Evolutionary conservation across 2,797 vertebrate species (phyloP), one percentile per base, ranked within the genome.

Genomic region (Dipus sagitta): DNA sequence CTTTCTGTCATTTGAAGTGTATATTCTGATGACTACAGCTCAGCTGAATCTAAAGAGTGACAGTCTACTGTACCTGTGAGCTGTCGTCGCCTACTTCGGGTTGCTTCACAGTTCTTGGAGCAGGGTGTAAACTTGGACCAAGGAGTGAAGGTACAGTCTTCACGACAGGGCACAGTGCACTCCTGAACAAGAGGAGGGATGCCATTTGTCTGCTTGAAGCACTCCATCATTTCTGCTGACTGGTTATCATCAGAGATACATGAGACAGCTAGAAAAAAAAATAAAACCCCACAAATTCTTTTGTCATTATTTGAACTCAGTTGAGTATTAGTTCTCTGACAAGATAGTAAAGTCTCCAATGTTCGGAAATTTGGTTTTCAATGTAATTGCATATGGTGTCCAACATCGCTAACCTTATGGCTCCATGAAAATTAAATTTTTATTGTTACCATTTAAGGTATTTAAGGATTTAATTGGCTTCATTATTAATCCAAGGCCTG

Each of bases 91-190:
- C 99, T 98, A 15, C 94, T 98, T 38, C 96, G 98, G 12, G 95
- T 97, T 91, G 98, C 97, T 95, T 97, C 98, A 95, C 99, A 99
- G 92, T 98, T 98, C 2, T 95, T 74, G 0, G 97, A 96, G 91
- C 99, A 99, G 0, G 99, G 97, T 0, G 99, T 98, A 94, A 99
- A 99, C 95, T 98, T 99, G 93, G 99, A 99, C 99, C 99, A 99
- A 32, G 98, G 77, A 14, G 99, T 99, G 6, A 99, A 98, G 0
- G 98, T 98, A 97, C 99, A 99, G 98, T 99, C 99, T 2, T 99
- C 99, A 94, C 97, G 99, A 97, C 99, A 99, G 21, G 99, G 98
- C 65, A 99, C 20, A 0, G 94, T 94, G 93, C 99, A 99, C 70
- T 98, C 98, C 96, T 99, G 98, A 21, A 98, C 98, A 42, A 98